Evolutionary conservation across 1,140 invertebrate species (phyloP), one percentile per base, ranked within the genome.

Genomic region (Mesaphorura yosii): DNA sequence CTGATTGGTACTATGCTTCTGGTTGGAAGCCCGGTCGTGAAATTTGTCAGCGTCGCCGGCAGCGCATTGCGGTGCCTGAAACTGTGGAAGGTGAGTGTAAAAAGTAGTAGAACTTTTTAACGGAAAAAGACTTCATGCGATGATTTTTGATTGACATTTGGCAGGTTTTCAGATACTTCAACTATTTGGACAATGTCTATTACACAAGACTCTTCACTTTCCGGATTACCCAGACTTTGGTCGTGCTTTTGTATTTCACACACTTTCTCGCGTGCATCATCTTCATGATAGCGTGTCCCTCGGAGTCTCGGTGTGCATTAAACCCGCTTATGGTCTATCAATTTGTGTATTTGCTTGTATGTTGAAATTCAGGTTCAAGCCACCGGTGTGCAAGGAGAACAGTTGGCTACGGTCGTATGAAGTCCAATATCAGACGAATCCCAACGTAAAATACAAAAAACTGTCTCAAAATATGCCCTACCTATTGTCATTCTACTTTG

Each of bases 231-330:
- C 45, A 62, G 44, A 62, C 60, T 23, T 28, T 42, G 28, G n/a
- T 57, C n/a, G 42, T 48, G 5, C 37, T 62, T 0, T 2, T 62
- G 1, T 57, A 51, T 28, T 42, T 34, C 19, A 55, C 48, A 15
- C 59, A 62, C 48, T 55, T 59, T 39, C 22, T 63, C 2, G 60
- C 57, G 4, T 59, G 57, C 17, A 41, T 53, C 22, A 28, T 53
- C 17, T 63, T 51, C 25, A 15, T 26, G 12, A 29, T 51, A 5
- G 59, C 53, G 20, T 61, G 59, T 45, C 48, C 48, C 20, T 17
- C 20, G n/a, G n/a, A n/a, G n/a, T n/a, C n/a, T n/a, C n/a, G n/a
- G n/a, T n/a, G n/a, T n/a, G n/a, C n/a, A n/a, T n/a, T n/a, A n/a
- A n/a, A n/a, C n/a, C n/a, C n/a, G n/a, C n/a, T n/a, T n/a, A n/a